These are phyloP conservation scores for Drosophila punjabiensis DNA, from an alignment of 1,140 invertebrate genomes.

Conservation along the genomic window DNA sequence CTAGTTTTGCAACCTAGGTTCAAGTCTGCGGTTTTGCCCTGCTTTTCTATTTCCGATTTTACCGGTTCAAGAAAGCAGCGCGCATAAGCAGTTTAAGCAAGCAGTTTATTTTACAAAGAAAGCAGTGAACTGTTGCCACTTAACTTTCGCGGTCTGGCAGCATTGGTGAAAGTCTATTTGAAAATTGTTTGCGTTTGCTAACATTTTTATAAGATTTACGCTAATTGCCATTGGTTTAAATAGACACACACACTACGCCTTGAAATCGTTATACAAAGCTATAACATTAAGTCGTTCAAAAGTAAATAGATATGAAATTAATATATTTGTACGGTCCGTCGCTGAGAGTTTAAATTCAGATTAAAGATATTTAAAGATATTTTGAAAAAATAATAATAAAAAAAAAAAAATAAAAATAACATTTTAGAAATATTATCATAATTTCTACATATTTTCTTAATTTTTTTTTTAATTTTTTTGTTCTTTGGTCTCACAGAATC, in stretches of 20 bases:
- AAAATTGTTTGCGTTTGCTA: background rate
- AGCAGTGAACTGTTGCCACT: background rate
- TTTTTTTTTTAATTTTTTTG: no score
- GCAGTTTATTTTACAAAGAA: background rate
- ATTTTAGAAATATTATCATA: no score
- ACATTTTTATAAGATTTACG: background rate
- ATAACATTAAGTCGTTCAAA: background rate
- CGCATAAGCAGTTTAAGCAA: background rate
- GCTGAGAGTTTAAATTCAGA: no score
- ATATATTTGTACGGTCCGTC: no score
- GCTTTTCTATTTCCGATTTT: background rate
- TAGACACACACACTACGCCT: background rate
- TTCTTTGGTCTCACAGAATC: no score
- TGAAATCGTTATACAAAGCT: background rate
- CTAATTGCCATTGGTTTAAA: background rate
- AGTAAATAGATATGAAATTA: no score
- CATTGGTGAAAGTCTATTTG: fast-evolving
- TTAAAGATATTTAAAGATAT: no score
- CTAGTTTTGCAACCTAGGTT: background rate
- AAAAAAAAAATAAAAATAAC: no score
- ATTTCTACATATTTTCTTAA: no score
- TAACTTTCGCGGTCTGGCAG: background rate
- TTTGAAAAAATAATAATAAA: no score
- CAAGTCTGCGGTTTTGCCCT: background rate
- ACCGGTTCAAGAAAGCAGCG: background rate